Conservation (phyloP, 1,140 invertebrate genomes). For the Zaprionus tsacasi region DNA sequence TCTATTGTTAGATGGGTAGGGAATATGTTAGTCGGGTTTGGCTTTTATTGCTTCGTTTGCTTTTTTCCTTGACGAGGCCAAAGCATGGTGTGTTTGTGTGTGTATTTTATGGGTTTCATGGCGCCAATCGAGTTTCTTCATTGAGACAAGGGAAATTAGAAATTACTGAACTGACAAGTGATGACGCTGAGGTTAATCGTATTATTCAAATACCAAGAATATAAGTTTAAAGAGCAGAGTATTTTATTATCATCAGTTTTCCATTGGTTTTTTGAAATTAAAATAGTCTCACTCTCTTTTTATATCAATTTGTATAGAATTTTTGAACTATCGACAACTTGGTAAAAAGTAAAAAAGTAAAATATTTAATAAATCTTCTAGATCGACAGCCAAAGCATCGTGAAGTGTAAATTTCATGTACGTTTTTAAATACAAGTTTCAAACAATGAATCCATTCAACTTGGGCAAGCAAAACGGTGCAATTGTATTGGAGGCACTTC, state of each 20-base stretch:
- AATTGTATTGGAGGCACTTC: slow-evolving; percentile 61
- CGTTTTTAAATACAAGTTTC: slow-evolving; percentile 32
- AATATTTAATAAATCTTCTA: slow-evolving; percentile 55
- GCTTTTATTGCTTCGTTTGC: slow-evolving; percentile 1
- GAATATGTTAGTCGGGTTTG: background rate
- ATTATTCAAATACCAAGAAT: slow-evolving; percentile 29
- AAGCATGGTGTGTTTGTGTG: slow-evolving; percentile 33
- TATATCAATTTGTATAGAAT: slow-evolving; percentile 28
- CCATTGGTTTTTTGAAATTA: background rate
- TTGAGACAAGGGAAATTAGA: slow-evolving; percentile 49
- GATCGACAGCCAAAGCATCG: slow-evolving; percentile 28
- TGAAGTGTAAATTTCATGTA: slow-evolving; percentile 40
- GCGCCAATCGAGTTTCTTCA: slow-evolving; percentile 64
- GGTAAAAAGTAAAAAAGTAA: slow-evolving; percentile 24
- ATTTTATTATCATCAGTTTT: background rate
- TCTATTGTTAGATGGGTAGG: background rate
- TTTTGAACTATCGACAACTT: slow-evolving; percentile 36
- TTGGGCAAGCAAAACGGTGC: slow-evolving; percentile 69
- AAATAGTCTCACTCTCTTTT: slow-evolving; percentile 3
- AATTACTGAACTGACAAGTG: slow-evolving; percentile 29
- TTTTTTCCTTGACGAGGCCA: slow-evolving; percentile 23
- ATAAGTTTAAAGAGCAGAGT: background rate
- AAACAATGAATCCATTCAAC: slow-evolving; percentile 60
- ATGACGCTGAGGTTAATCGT: slow-evolving; percentile 22
- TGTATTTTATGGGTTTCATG: slow-evolving; percentile 70